phyloP scores from a whole-genome alignment of 53 echinoderm and acorn worm species.

The Patiria pectinifera region DNA sequence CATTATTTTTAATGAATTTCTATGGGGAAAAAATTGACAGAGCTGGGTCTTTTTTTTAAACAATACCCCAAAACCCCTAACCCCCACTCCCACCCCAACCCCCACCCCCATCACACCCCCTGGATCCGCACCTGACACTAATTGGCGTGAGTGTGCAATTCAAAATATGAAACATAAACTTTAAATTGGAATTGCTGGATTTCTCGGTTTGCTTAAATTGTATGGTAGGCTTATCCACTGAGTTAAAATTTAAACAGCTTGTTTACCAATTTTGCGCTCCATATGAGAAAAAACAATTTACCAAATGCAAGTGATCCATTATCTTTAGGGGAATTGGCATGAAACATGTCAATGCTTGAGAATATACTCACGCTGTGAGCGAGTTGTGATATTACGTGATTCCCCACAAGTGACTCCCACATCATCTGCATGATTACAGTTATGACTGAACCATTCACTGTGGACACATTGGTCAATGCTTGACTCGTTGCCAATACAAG shows the following conservation, averaged over 20 bases:
- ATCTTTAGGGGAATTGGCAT: too few species aligned
- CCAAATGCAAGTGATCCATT: too few species aligned
- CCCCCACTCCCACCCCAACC: background rate
- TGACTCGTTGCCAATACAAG: slow-evolving; percentile 11
- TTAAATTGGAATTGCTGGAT: background rate
- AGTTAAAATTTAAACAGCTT: too few species aligned
- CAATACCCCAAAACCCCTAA: too few species aligned
- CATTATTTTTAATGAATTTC: too few species aligned
- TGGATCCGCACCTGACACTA: too few species aligned
- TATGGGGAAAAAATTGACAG: too few species aligned
- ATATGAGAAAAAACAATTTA: too few species aligned
- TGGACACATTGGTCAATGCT: background rate
- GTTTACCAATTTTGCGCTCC: too few species aligned
- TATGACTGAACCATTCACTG: background rate
- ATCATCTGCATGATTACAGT: background rate
- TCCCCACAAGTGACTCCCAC: slow-evolving; percentile 36
- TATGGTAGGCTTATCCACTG: too few species aligned
- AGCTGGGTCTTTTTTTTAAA: too few species aligned
- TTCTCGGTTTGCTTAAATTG: background rate
- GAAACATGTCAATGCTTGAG: background rate
- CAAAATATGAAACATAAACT: background rate
- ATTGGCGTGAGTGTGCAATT: too few species aligned
- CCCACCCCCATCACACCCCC: background rate
- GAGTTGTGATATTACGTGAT: background rate
- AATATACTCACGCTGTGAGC: background rate